Conservation (phyloP, 2,888 invertebrate species). For the Eretmocerus hayati region DNA sequence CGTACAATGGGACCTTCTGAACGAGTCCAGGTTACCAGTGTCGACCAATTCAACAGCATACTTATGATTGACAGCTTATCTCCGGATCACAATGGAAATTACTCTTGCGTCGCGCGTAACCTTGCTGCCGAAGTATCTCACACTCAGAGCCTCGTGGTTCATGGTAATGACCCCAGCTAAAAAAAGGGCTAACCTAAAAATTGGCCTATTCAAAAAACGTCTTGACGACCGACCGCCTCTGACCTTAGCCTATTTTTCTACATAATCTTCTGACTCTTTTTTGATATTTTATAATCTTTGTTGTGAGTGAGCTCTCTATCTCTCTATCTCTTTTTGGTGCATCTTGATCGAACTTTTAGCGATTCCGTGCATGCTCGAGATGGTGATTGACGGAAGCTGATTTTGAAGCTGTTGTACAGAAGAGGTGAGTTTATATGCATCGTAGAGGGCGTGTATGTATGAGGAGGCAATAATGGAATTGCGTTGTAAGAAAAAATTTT, state of each 20-base stretch:
- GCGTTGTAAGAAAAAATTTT: too few relatives aligned
- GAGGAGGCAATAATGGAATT: too few relatives aligned
- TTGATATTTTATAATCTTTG: too few relatives aligned
- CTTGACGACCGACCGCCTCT: neutral
- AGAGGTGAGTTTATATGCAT: too few relatives aligned
- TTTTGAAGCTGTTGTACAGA: too few relatives aligned
- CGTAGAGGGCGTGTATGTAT: too few relatives aligned
- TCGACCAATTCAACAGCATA: constrained; percentile 71
- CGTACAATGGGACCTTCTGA: constrained; percentile 57
- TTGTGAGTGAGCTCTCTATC: too few relatives aligned
- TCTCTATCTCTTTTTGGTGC: constrained; percentile 6
- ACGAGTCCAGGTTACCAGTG: constrained; percentile 62
- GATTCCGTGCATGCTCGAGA: constrained; percentile 13
- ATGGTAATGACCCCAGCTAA: constrained; percentile 56
- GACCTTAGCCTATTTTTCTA: neutral
- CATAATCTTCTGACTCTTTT: neutral
- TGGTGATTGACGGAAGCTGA: too few relatives aligned
- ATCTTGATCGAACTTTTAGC: constrained; percentile 6
- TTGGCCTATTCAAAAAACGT: neutral
- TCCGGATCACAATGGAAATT: constrained; percentile 71
- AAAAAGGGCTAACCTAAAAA: too few relatives aligned
- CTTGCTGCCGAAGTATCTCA: constrained; percentile 67
- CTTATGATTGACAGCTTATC: constrained; percentile 69
- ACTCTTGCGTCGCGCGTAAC: constrained; percentile 68
- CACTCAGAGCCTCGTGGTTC: constrained; percentile 67